Evolutionary conservation across 1,140 invertebrate species (phyloP), one percentile per base, ranked within the genome.

Genomic region (Acyrthosiphon pisum): DNA sequence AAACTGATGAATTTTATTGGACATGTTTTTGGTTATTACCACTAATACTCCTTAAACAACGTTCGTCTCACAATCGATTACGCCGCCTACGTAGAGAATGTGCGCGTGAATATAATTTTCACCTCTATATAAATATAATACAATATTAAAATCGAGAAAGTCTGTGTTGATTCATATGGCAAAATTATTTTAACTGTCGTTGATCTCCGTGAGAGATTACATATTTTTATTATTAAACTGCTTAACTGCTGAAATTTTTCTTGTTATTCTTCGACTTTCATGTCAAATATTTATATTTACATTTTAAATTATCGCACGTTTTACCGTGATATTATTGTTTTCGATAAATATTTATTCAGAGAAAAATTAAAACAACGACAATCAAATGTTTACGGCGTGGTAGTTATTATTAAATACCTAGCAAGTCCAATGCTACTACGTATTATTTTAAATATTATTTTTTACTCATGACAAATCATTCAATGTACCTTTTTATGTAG

Each of bases 121-220:
- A 68, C 56, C 53, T 44, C 11, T 30, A n/a, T 41, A 41, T 3
- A 41, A 3, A 41, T 41, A 41, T 68, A 44, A 56, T 37, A 88
- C 23, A 35, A 53, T 90, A 90, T 90, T 11, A 90, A 37, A 90
- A 60, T 14, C 53, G 56, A 68, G 89, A 90, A 90, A 90, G 89
- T 90, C 37, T n/a, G 23, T 4, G 60, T 37, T 41, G 22, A 56
- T 88, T 50, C 48, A 26, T 89, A 56, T 37, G 18, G n/a, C n/a
- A 22, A 44, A 68, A 30, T 68, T n/a, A 44, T 35, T 35, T 50
- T 56, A 60, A 56, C 37, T 41, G 30, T 90, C 50, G 50, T 90
- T 60, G 88, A 90, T 90, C 35, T 90, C 26, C 7, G 11, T 53
- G 23, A 23, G 22, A 60, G 50, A 56, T 90, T 60, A 30, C 7